Evolutionary conservation across 2,797 vertebrate species (phyloP).

Genomic region (Hippopotamyrus pictus): DNA sequence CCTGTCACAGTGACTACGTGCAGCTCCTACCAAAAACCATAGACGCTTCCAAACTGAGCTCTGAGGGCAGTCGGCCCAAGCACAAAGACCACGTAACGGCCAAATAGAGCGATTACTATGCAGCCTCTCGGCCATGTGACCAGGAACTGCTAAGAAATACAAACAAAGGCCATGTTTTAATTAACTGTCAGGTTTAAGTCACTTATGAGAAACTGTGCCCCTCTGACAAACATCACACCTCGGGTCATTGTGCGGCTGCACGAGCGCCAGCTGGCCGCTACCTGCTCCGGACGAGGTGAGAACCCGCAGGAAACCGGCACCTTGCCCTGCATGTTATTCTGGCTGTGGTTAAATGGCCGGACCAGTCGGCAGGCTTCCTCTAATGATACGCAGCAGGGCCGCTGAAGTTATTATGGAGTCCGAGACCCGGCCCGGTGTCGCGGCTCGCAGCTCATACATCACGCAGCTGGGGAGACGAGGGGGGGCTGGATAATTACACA

Average conservation of each 20-base stretch:
- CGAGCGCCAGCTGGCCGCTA: slow-evolving; percentile 30
- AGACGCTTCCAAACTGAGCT: background rate
- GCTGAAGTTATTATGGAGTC: slow-evolving; percentile 34
- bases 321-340: slow-evolving; percentile 61
- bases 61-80: background rate
- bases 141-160: slow-evolving; percentile 29
- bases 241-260: slow-evolving; percentile 44
- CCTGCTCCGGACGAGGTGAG: slow-evolving; percentile 61
- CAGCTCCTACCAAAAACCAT: background rate
- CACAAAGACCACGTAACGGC: background rate
- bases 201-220: background rate
- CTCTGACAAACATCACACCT: slow-evolving; percentile 57
- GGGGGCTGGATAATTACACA: background rate
- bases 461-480: slow-evolving; percentile 20
- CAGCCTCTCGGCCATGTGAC: slow-evolving; percentile 28
- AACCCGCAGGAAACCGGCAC: slow-evolving; percentile 61
- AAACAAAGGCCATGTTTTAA: slow-evolving; percentile 18
- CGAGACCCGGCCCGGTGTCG: slow-evolving; percentile 34
- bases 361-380: slow-evolving; percentile 32
- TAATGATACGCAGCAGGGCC: slow-evolving; percentile 58
- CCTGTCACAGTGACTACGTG: background rate
- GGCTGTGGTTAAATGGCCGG: slow-evolving; percentile 56
- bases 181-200: slow-evolving; percentile 36
- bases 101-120: background rate
- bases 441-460: slow-evolving; percentile 54